Evolutionary conservation across 2,888 invertebrate species (phyloP).

Genomic region (Odontocerum albicorne): DNA sequence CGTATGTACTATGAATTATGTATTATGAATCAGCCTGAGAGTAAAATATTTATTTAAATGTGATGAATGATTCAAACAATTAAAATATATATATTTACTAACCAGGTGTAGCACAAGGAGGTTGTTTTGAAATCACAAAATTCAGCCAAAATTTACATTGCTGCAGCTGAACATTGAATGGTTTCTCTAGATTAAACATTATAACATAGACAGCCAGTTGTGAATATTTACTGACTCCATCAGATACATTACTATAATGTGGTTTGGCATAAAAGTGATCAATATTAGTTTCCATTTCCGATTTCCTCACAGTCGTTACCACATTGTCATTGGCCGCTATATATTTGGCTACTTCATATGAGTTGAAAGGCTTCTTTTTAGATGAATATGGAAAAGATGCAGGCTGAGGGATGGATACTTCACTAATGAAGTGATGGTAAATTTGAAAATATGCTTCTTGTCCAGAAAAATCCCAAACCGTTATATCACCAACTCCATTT

Average conservation of each 20-base stretch:
- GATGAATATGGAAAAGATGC: slow-evolving; percentile 25
- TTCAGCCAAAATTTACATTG: slow-evolving; percentile 75
- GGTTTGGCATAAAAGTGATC: slow-evolving; percentile 22
- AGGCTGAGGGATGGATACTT: slow-evolving; percentile 34
- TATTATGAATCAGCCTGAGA: too few relatives aligned
- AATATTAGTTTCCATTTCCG: slow-evolving; percentile 25
- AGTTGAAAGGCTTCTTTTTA: slow-evolving; percentile 26
- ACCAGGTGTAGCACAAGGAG: slow-evolving; percentile 34
- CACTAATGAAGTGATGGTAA: slow-evolving; percentile 72
- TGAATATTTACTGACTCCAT: slow-evolving; percentile 40
- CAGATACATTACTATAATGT: slow-evolving; percentile 12
- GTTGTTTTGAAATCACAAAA: slow-evolving; percentile 66
- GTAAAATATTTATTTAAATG: too few relatives aligned
- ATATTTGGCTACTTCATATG: slow-evolving; percentile 35
- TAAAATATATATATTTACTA: not conserved
- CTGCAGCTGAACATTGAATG: slow-evolving; percentile 65
- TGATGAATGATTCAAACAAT: not conserved
- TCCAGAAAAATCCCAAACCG: slow-evolving; percentile 76
- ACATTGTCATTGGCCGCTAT: slow-evolving; percentile 36
- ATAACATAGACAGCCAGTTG: slow-evolving; percentile 62
- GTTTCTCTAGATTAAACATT: slow-evolving; percentile 67
- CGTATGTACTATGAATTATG: too few relatives aligned
- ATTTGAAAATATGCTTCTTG: slow-evolving; percentile 69
- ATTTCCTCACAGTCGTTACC: slow-evolving; percentile 32
- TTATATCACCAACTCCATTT: slow-evolving; percentile 63